A percentile compares a stretch with the other conserved stretches of the same genome.
Conservation (phyloP, 35 echinoderm and acorn worm species). For the Heliocidaris erythrogramma region DNA sequence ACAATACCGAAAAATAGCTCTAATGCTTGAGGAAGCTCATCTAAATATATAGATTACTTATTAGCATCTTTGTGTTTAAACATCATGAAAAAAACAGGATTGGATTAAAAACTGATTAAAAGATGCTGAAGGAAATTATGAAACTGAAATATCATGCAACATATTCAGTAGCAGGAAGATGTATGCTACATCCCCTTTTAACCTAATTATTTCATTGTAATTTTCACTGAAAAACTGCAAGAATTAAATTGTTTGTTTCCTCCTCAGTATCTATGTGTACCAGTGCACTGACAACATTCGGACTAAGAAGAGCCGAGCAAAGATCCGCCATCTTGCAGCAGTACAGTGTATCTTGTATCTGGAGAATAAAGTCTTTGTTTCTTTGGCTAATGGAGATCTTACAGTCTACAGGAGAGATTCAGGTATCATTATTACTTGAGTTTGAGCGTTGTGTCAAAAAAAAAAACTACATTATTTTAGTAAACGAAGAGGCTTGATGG, state of each 20-base stretch:
- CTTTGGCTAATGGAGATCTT: constrained; percentile 94
- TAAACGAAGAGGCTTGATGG: too few species aligned
- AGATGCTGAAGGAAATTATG: not conserved
- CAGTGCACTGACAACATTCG: constrained; percentile 95
- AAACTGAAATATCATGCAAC: not conserved
- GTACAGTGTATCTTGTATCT: constrained; percentile 91
- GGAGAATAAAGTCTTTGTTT: constrained; percentile 98
- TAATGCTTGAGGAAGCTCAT: too few species aligned
- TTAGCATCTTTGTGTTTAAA: too few species aligned
- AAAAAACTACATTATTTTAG: too few species aligned
- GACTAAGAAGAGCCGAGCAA: constrained; percentile 78
- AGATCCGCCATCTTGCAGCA: constrained; percentile 89
- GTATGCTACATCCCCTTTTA: not conserved
- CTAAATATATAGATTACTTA: too few species aligned
- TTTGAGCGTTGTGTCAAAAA: not conserved
- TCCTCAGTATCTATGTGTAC: constrained; percentile 88
- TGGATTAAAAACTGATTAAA: not conserved
- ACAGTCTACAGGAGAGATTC: constrained; percentile 91
- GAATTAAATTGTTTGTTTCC: not conserved
- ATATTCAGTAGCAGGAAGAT: not conserved
- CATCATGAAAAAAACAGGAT: too few species aligned
- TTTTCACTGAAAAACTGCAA: not conserved
- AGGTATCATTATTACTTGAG: constrained; percentile 46
- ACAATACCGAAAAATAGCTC: too few species aligned
- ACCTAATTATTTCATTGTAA: not conserved